Base-by-base conservation (phyloP, 2,888 invertebrate species). In the Eilema caniola region DNA sequence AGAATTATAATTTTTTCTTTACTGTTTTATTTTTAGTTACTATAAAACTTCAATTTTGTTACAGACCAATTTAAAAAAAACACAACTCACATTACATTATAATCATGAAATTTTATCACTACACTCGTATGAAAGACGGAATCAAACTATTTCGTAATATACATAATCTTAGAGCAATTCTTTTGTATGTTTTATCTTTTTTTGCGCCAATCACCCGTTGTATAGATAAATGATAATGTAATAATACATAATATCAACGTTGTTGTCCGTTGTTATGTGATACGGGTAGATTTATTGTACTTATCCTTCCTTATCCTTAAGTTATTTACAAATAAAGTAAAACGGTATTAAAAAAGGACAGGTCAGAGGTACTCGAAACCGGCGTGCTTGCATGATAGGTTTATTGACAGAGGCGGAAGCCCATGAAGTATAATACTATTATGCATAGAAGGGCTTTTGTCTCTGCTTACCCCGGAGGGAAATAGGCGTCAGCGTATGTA, bases 171-270 rank as follows among this genome's bases (percentile, higher is more conserved):
- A 61, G 75, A 79, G 79, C 76, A 85, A 88, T 88, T 89, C 85
- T 88, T 91, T 90, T 82, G 84, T 84, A 78, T 72, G 81, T 86
- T 81, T 88, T 87, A 89, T 89, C 88, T 83, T 87, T 72, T 86
- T 66, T 86, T 71, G 85, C 85, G 79, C 85, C 84, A 89, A 90
- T 90, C 84, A 77, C 80, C 62, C 71, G 5, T 10, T 31, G 56
- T 66, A 2, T 62, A 37, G 62, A 68, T 69, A 66, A 59, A 73
- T 68, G 79, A 75, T 74, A 78, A 53, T n/a, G 53, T 53, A 81
- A 88, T 85, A 86, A 88, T 73, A 79, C 79, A 83, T 75, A 72
- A 82, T 70, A 88, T 85, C 33, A 83, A 83, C 83, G 78, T 74
- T 74, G 33, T 76, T 75, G 66, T 16, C 70, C 69, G 71, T 77